Percentiles rank a stretch among this genome's conserved stretches.
phyloP scores from a whole-genome alignment of 2,797 vertebrate genomes.

The Naso thynnoides region DNA sequence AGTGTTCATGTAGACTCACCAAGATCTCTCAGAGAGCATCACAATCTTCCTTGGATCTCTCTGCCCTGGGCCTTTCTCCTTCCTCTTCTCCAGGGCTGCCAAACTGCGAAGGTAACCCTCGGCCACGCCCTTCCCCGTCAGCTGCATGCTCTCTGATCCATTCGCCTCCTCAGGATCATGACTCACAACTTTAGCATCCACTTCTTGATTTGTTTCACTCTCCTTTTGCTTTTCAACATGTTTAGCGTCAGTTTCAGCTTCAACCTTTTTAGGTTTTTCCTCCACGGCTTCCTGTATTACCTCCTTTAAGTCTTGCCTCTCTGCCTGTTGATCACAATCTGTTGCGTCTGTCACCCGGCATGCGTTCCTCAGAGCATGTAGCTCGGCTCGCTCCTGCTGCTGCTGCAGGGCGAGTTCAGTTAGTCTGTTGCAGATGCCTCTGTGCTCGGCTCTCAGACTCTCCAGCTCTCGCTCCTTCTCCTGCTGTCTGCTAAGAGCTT shows the following conservation, averaged over 20 bases:
- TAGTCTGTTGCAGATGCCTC: conserved; percentile 59
- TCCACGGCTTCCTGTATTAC: conserved; percentile 3
- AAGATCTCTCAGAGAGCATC: conserved; percentile 83
- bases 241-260: conserved; percentile 9
- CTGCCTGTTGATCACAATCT: neutral
- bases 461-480: conserved; percentile 68
- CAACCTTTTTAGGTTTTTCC: conserved; percentile 1
- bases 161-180: conserved; percentile 36
- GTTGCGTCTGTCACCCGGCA: conserved; percentile 9
- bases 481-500: conserved; percentile 59
- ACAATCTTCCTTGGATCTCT: conserved; percentile 76
- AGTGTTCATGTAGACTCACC: conserved; percentile 60
- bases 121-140: conserved; percentile 73
- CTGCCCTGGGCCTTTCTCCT: conserved; percentile 43
- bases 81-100: conserved; percentile 73
- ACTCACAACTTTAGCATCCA: neutral
- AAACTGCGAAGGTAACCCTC: conserved; percentile 76
- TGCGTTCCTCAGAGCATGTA: conserved; percentile 34
- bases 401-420: conserved; percentile 56
- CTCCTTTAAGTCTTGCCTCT: conserved; percentile 28
- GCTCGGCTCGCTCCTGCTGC: conserved; percentile 52
- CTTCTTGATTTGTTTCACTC: conserved; percentile 11
- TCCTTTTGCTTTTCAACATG: conserved; percentile 23
- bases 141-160: conserved; percentile 28
- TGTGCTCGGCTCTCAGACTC: conserved; percentile 67